Conservation (phyloP, 2,797 vertebrate species). For the Garrulus glandarius region DNA sequence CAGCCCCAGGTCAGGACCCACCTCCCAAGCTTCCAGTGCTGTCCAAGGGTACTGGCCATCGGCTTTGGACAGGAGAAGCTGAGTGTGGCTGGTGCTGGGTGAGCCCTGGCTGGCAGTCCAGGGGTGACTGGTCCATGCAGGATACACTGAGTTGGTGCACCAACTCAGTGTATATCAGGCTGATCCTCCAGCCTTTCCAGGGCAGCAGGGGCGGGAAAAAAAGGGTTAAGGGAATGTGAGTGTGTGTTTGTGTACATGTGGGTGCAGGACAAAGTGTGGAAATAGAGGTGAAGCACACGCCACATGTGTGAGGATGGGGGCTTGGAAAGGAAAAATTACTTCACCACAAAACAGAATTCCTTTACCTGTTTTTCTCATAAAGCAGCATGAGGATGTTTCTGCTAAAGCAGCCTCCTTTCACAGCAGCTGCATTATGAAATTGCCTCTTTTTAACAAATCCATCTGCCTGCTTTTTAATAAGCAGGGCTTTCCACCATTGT, state of each 20-base stretch:
- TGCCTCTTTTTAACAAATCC: constrained; percentile 65
- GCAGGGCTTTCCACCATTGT: constrained; percentile 61
- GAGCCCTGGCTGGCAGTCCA: neutral
- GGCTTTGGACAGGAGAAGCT: neutral
- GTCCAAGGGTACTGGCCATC: accelerated
- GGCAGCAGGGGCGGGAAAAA: neutral
- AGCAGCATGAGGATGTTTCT: constrained; percentile 43
- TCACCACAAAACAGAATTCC: constrained; percentile 32
- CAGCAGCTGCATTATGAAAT: constrained; percentile 56
- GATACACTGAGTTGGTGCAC: neutral
- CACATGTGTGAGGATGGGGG: neutral
- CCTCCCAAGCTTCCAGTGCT: neutral
- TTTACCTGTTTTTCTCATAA: constrained; percentile 62
- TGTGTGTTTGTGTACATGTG: too few species aligned
- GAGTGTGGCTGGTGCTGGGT: neutral
- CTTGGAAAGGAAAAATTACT: constrained; percentile 61
- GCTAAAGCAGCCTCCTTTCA: constrained; percentile 38
- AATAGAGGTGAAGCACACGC: neutral
- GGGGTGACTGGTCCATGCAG: neutral
- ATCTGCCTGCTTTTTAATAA: constrained; percentile 69
- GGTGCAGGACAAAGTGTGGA: neutral
- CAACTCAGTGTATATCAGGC: too few species aligned
- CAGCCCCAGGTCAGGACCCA: neutral
- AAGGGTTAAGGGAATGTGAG: neutral
- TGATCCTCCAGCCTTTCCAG: constrained; percentile 14